Base-by-base conservation (phyloP, 2,888 invertebrate species). In the Drosophila formosana region DNA sequence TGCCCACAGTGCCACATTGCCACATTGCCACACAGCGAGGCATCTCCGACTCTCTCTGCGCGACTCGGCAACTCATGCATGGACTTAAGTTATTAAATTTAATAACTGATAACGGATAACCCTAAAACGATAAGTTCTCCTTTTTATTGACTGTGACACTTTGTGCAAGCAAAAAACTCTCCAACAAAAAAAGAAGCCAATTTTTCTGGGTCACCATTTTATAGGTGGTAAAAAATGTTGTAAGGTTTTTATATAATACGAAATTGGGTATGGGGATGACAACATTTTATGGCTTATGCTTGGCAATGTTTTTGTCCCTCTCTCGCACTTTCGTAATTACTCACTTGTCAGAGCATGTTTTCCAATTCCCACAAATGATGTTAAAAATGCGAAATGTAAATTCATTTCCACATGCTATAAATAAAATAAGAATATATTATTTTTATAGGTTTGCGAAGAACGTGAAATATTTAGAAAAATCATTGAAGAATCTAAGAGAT, bases 31-130 rank as follows among this genome's bases (percentile, higher is more conserved):
- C 46, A 55, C 3, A 5, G 47, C 13, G 32, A 3, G 55, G 45
- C 45, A 46, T 56, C 55, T 45, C 32, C 55, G 32, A 55, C 37
- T 37, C 50, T 18, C 32, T 37, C 37, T 1, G 7, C 13, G 39
- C 25, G 25, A 37, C 25, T 37, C 25, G 13, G n/a, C 43, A 30
- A 25, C 34, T n/a, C 60, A 34, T 45, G 32, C 46, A 46, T 37
- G 28, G 45, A 46, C 61, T 53, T 52, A 61, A 61, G 61, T 61
- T 62, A 62, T 62, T 62, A 52, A 62, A 62, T 62, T 62, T 62
- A 53, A 62, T 62, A 62, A 60, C 60, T 51, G 50, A 47, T 57
- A 51, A 49, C 32, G 32, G 13, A 60, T 51, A 51, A 43, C 41
- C 32, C 28, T 52, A 34, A 61, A 52, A 45, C 34, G 43, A 61